Evolutionary conservation across 1,140 invertebrate species (phyloP).

Genomic region (Aphidius gifuensis): DNA sequence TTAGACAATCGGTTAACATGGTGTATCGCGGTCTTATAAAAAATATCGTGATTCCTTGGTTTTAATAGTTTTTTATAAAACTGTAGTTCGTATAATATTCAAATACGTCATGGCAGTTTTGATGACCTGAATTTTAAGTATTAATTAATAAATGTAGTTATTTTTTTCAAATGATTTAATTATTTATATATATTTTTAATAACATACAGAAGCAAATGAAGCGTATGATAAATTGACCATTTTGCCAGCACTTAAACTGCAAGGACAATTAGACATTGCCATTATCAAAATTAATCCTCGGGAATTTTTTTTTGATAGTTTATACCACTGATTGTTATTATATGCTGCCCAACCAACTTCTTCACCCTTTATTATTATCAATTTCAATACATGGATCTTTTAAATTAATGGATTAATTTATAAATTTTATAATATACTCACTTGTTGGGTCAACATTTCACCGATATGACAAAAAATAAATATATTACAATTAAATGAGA

Average conservation of each 20-base stretch:
- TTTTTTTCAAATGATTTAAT: constrained; percentile 8
- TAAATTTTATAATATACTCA: constrained; percentile 1
- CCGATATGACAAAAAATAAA: constrained; percentile 23
- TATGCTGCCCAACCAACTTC: constrained; percentile 30
- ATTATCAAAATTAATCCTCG: constrained; percentile 29
- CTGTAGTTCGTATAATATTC: neutral
- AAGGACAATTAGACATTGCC: constrained; percentile 30
- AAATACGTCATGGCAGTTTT: neutral
- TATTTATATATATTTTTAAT: constrained; percentile 14
- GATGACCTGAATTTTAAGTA: neutral
- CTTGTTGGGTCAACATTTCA: constrained; percentile 15
- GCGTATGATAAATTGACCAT: constrained; percentile 36
- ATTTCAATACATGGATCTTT: too few species aligned
- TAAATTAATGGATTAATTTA: too few species aligned
- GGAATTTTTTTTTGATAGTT: constrained; percentile 29
- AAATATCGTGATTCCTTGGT: too few species aligned
- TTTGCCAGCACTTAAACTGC: constrained; percentile 38
- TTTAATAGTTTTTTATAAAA: neutral
- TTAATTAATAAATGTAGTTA: constrained; percentile 5
- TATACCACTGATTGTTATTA: constrained; percentile 34
- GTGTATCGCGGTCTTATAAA: too few species aligned
- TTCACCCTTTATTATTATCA: constrained; percentile 11
- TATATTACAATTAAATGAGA: constrained; percentile 36
- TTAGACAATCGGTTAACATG: too few species aligned
- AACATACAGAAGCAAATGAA: constrained; percentile 37